Evolutionary conservation across 2,888 invertebrate genomes (phyloP).

Genomic region (Parelbella ahira): DNA sequence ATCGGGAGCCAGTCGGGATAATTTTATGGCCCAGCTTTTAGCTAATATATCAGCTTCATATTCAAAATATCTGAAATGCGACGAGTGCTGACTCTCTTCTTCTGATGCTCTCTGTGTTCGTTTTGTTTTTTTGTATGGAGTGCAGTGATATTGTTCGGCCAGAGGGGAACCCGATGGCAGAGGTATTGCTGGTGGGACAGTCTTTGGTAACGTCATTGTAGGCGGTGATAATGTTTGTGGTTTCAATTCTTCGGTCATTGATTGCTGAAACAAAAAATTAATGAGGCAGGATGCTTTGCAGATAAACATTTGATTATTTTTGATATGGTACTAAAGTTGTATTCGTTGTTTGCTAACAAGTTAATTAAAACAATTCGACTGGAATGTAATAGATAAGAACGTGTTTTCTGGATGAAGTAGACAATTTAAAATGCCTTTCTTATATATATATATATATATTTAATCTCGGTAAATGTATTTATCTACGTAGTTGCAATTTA

Average conservation of each 20-base stretch:
- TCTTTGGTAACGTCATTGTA: neutral
- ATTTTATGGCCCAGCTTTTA: constrained; percentile 28
- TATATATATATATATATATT: no score
- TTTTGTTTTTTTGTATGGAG: neutral
- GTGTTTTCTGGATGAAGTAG: no score
- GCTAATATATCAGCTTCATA: constrained; percentile 25
- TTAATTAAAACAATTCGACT: no score
- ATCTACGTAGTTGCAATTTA: no score
- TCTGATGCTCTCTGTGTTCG: neutral
- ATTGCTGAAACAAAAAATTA: constrained; percentile 3
- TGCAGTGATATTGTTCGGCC: neutral
- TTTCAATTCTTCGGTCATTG: neutral
- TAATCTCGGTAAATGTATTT: no score
- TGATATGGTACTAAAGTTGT: no score
- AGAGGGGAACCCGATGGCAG: no score
- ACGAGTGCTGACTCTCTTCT: neutral
- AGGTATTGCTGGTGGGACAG: neutral
- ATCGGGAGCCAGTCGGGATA: constrained; percentile 26
- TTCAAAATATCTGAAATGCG: constrained; percentile 3
- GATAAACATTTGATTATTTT: no score
- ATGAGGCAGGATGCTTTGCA: no score
- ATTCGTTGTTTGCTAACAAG: no score
- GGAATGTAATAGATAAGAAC: no score
- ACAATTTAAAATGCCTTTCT: no score
- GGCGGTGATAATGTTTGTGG: constrained; percentile 1